Conservation (phyloP, 2,888 invertebrate genomes). For the Pogonocherus hispidulus region DNA sequence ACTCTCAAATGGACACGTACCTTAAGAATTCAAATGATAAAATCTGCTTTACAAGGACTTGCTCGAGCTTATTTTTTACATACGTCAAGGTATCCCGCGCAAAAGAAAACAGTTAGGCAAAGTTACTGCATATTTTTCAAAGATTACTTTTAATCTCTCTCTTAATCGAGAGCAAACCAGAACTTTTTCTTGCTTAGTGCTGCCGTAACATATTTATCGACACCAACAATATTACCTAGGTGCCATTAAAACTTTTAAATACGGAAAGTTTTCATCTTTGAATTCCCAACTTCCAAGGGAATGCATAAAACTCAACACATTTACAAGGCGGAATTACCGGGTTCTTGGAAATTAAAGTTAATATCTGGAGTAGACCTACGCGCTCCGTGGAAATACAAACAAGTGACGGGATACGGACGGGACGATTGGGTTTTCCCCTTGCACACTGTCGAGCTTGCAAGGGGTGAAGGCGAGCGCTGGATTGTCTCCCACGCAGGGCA, state of each 20-base stretch:
- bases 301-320: constrained; percentile 43
- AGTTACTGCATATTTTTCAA: not conserved
- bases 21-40: no score
- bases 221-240: constrained; percentile 42
- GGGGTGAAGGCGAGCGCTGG: constrained; percentile 11
- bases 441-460: constrained; percentile 9
- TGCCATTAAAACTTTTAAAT: constrained; percentile 45
- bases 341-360: constrained; percentile 50
- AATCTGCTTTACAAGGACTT: no score
- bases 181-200: constrained; percentile 30
- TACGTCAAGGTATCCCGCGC: no score
- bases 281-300: constrained; percentile 36
- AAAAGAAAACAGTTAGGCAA: not conserved
- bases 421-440: constrained; percentile 29
- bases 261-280: constrained; percentile 44
- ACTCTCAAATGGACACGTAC: no score
- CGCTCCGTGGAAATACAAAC: constrained; percentile 31
- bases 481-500: no score
- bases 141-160: constrained; percentile 11
- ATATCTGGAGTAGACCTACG: constrained; percentile 41
- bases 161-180: constrained; percentile 34
- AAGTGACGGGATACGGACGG: constrained; percentile 24
- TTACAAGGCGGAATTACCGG: constrained; percentile 49
- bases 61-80: no score
- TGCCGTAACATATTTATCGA: constrained; percentile 42